phyloP scores from a whole-genome alignment of 2,113 vertebrate genomes.

The Dipodomys stephensi region DNA sequence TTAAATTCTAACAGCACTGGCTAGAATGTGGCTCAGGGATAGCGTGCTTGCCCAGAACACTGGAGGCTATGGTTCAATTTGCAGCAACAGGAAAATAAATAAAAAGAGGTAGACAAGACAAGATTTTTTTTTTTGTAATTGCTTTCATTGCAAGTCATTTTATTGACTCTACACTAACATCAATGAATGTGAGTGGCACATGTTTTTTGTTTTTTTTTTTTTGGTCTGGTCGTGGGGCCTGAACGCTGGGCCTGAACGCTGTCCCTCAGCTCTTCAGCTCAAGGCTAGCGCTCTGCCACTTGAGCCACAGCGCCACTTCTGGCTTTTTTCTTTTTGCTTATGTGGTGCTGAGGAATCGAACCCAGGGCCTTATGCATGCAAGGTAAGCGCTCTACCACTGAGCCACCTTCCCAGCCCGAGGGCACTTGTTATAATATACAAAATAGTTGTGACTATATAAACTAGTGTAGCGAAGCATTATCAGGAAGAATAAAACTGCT shows the following conservation, averaged over 20 bases:
- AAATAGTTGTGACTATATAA: conserved; percentile 31
- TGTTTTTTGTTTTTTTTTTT: too few species aligned
- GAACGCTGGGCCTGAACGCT: too few species aligned
- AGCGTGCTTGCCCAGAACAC: not conserved
- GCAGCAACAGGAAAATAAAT: too few species aligned
- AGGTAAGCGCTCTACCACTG: too few species aligned
- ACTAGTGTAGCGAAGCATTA: not conserved
- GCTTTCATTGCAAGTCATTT: conserved; percentile 47
- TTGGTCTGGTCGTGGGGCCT: too few species aligned
- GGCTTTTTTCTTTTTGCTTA: too few species aligned
- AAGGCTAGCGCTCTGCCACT: too few species aligned
- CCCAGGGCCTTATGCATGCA: too few species aligned
- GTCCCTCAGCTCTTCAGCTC: too few species aligned
- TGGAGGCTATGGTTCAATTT: not conserved
- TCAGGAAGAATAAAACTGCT: conserved; percentile 40
- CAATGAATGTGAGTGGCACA: conserved; percentile 2
- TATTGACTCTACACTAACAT: conserved; percentile 13
- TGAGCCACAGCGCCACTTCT: too few species aligned
- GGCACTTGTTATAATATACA: conserved; percentile 16
- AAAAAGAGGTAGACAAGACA: not conserved
- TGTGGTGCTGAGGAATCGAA: too few species aligned
- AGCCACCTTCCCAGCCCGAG: too few species aligned
- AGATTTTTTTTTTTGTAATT: conserved; percentile 34
- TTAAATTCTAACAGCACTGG: not conserved
- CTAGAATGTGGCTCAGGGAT: not conserved